A percentile compares a stretch with the other conserved stretches of the same genome.
Evolutionary conservation across 1,140 invertebrate species (phyloP).

Genomic region (Achroia grisella): DNA sequence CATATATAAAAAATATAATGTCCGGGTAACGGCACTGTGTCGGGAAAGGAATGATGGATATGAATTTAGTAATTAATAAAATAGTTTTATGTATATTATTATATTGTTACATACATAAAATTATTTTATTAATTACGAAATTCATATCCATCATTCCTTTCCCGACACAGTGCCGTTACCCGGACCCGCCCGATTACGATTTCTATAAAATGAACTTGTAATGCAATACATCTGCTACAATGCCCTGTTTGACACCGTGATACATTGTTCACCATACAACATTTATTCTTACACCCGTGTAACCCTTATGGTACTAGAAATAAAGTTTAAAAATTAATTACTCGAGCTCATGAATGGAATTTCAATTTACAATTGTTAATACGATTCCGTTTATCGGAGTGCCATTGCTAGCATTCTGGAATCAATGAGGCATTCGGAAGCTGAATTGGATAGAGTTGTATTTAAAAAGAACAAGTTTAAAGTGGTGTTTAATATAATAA

Average conservation of each 20-base stretch:
- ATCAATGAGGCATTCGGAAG: conserved; percentile 32
- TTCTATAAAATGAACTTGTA: conserved; percentile 59
- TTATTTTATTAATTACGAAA: too few relatives aligned
- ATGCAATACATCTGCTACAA: conserved; percentile 63
- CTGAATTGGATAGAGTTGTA: conserved; percentile 20
- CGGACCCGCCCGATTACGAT: conserved; percentile 41
- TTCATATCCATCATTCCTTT: conserved; percentile 27
- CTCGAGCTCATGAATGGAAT: conserved; percentile 20
- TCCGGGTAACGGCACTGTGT: conserved; percentile 8
- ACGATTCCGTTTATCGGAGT: conserved; percentile 43
- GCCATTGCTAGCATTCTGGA: conserved; percentile 16
- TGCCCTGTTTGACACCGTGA: conserved; percentile 48
- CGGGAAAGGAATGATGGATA: conserved; percentile 25
- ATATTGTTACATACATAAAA: too few relatives aligned
- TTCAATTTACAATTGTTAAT: conserved; percentile 47
- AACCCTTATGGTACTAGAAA: not conserved
- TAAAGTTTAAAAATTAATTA: not conserved
- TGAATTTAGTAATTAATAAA: too few relatives aligned
- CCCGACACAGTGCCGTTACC: conserved; percentile 2
- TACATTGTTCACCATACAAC: conserved; percentile 31
- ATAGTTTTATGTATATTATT: too few relatives aligned
- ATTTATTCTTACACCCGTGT: not conserved
- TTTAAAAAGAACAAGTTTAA: conserved; percentile 9
- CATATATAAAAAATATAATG: too few relatives aligned
- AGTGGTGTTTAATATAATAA: conserved; percentile 3